phyloP scores from a whole-genome alignment of 2,797 vertebrate species.

The Alcedo atthis region DNA sequence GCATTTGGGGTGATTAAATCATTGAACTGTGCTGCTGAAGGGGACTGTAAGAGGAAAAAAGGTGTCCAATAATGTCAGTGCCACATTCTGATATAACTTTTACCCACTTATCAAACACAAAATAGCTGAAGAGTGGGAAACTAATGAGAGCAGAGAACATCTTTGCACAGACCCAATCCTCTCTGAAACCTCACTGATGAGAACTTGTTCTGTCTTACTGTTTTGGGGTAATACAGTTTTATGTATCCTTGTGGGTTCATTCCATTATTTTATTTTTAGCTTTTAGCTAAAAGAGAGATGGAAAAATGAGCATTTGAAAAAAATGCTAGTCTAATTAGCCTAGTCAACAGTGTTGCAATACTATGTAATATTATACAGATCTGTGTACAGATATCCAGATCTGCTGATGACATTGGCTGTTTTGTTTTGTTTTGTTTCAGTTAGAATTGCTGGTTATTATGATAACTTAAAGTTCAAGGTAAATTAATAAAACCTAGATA shows the following conservation, averaged over 20 bases:
- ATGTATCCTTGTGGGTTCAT: not conserved
- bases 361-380: not conserved
- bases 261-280: not conserved
- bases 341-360: not conserved
- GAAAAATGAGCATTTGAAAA: not conserved
- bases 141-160: not conserved
- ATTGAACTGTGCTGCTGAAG: not conserved
- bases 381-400: fast-evolving
- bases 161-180: fast-evolving
- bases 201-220: not conserved
- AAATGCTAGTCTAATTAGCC: not conserved
- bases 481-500: not conserved
- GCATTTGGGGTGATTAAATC: not conserved
- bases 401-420: not conserved
- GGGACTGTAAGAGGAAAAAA: not conserved
- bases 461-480: not conserved
- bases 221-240: fast-evolving
- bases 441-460: not conserved
- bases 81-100: not conserved
- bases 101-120: not conserved
- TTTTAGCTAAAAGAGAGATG: not conserved
- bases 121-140: fast-evolving
- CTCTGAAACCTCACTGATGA: not conserved
- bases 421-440: not conserved
- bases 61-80: not conserved